Base-by-base conservation (phyloP, 2,888 invertebrate species). In the Notocelia uddmanniana region DNA sequence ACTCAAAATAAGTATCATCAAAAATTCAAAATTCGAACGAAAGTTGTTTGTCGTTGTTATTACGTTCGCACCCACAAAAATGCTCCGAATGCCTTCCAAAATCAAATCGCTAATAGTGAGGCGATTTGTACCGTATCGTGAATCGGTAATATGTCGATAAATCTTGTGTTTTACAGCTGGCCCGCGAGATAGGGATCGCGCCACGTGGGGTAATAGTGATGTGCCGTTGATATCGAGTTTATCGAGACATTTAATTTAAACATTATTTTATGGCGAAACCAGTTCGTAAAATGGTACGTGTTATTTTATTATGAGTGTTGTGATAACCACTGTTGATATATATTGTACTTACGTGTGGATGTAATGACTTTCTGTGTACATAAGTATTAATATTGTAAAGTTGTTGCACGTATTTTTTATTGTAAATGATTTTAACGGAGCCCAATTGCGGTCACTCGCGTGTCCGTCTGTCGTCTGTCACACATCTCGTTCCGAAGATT, bases 91-190 rank as follows among this genome's bases (percentile, higher is more conserved):
- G 80, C 82, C 76, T 81, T 80, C 82, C 77, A 79, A 79, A 83
- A 79, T 78, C 81, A 80, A 78, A 82, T 85, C 84, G 83, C 83
- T 86, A 91, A 90, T 92, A 91, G 91, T 90, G 89, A 81, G 81
- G 92, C 90, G 92, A 91, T 91, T 91, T 91, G 92, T 91, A 82
- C 86, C 82, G 80, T 85, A 89, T 91, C 90, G 85, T 79, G 79
- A 77, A 78, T 80, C 81, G 83, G 88, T 86, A 89, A 93, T 91
- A 90, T 90, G 88, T 89, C 92, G 91, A 93, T 93, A 93, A 93
- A 93, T 93, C 91, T 89, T 89, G 83, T 87, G 91, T 92, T 93
- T 93, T 92, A 93, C 93, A 93, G 92, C 92, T 90, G 91, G 89
- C 84, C 86, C 82, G 80, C 76, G 77, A 81, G 92, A 93, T 93